Evolutionary conservation across 2,888 invertebrate genomes (phyloP).

Genomic region (Tenthredo amoena): DNA sequence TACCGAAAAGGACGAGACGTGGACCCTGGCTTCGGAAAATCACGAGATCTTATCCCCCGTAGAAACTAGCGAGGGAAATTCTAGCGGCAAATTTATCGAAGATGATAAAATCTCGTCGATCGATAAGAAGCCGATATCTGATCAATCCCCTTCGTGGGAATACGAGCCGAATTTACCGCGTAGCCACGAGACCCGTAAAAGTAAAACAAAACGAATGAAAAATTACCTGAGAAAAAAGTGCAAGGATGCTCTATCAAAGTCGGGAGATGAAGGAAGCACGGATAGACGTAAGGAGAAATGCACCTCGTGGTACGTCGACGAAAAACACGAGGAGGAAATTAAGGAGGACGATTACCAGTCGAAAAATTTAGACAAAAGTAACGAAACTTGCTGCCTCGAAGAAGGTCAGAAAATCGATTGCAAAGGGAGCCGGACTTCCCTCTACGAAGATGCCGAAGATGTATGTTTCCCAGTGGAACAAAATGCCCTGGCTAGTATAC

Average conservation of each 20-base stretch:
- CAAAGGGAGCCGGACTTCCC: slow-evolving; percentile 62
- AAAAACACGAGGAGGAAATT: slow-evolving; percentile 57
- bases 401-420: slow-evolving; percentile 52
- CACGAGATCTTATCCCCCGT: slow-evolving; percentile 56
- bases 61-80: slow-evolving; percentile 2
- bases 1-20: slow-evolving; percentile 73
- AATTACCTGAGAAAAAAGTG: slow-evolving; percentile 79
- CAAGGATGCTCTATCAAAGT: slow-evolving; percentile 78
- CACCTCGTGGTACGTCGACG: slow-evolving; percentile 71
- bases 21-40: slow-evolving; percentile 70
- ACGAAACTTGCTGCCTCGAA: slow-evolving; percentile 42
- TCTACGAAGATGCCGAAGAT: slow-evolving; percentile 69
- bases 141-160: slow-evolving; percentile 47
- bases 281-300: slow-evolving; percentile 69
- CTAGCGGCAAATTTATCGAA: background rate
- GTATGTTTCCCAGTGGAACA: background rate
- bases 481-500: background rate
- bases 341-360: slow-evolving; percentile 54
- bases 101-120: background rate
- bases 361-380: slow-evolving; percentile 2
- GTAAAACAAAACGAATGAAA: slow-evolving; percentile 80
- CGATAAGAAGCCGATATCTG: background rate
- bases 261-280: slow-evolving; percentile 66
- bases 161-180: slow-evolving; percentile 68
- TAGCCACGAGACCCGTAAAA: slow-evolving; percentile 78